Evolutionary conservation across 1,140 invertebrate species (phyloP), one percentile per base, ranked within the genome.

Genomic region (Medauroidea extradentata): DNA sequence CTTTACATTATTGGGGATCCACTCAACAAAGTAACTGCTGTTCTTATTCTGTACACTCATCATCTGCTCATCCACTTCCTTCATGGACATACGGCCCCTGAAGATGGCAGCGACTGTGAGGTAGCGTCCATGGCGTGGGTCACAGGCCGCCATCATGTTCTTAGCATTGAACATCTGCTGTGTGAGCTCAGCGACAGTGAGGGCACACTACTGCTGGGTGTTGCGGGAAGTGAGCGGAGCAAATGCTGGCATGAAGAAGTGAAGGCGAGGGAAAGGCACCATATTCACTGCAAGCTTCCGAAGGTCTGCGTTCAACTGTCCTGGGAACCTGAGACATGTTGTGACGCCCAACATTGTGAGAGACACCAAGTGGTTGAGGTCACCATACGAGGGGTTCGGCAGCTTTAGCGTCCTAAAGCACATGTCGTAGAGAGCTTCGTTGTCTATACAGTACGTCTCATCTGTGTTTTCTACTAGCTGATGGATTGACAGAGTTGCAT

Each of bases 191-290:
- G 90, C 86, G 9, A 95, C 92, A 24, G 91, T 86, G 24, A 88
- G 74, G 1, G 88, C 85, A 46, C 86, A 75, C 73, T 94, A 95
- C n/a, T 87, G 85, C 67, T 90, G 87, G 53, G 83, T 85, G 44
- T 88, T 84, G 25, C 93, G 79, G 0, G 93, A 88, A 2, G 93
- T 96, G 0, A 97, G 81, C 1, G 95, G 94, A 2, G 93, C 94
- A 72, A 96, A 97, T 0, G 93, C 93, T 18, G 93, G 91, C 88
- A 96, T 94, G 79, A 96, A 96, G 83, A 96, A 96, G 82, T 87
- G 85, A 1, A 82, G 82, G 65, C 91, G 84, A 43, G 93, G 87
- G 78, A 91, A 95, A 38, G 91, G 91, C 8, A 94, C 90, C 93
- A 96, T 94, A 75, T 94, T 94, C 24, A 93, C 90, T 11, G 89